These are phyloP conservation scores for Halictus rubicundus DNA, from an alignment of 1,140 invertebrate species.

Conservation along the genomic window DNA sequence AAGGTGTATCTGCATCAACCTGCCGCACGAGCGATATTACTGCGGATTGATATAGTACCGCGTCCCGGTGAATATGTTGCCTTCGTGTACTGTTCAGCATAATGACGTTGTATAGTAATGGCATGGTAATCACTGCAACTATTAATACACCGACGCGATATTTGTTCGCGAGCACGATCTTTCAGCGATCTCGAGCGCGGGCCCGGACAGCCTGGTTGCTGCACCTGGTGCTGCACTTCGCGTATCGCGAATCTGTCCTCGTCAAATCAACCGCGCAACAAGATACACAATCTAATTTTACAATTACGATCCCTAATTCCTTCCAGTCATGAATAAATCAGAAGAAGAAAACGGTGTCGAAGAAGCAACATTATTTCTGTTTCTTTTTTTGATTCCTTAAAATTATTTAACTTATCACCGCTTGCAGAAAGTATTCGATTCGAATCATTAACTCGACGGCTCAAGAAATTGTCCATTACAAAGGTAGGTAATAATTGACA, in stretches of 20 bases:
- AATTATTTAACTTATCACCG: too few relatives aligned
- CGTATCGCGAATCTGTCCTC: background rate
- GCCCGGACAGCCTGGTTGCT: background rate
- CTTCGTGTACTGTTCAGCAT: conserved; percentile 58
- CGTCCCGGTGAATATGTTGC: conserved; percentile 60
- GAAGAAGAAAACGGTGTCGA: too few relatives aligned
- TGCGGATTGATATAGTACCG: conserved; percentile 64
- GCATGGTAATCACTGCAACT: conserved; percentile 59
- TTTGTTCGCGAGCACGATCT: conserved; percentile 58
- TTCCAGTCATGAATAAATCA: too few relatives aligned
- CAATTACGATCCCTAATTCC: too few relatives aligned
- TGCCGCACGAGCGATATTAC: conserved; percentile 57
- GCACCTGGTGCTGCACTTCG: background rate
- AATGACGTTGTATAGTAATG: conserved; percentile 66
- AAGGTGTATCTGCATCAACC: conserved; percentile 63
- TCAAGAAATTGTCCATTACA: too few relatives aligned
- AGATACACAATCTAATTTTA: too few relatives aligned
- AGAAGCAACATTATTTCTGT: too few relatives aligned
- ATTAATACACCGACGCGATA: conserved; percentile 63
- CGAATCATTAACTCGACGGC: too few relatives aligned
- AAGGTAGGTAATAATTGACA: too few relatives aligned
- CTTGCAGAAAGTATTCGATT: too few relatives aligned
- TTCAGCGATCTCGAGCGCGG: conserved; percentile 41
- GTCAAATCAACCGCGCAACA: too few relatives aligned
- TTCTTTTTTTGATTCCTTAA: too few relatives aligned